These are phyloP conservation scores for Bergia sp. DNA, from an alignment of 92 coral and sea anemone genomes.

Conservation along the genomic window DNA sequence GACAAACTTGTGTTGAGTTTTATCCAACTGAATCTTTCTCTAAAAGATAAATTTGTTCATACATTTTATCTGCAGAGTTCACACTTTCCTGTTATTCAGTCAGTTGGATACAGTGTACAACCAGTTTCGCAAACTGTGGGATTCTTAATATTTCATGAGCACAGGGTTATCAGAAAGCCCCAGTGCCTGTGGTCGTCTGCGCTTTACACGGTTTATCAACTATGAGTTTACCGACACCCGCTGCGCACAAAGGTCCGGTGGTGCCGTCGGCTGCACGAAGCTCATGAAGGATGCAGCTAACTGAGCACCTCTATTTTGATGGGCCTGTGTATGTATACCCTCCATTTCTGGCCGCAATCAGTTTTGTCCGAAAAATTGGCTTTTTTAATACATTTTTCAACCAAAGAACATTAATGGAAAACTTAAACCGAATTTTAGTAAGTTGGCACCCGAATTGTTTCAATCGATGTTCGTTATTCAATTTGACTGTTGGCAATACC, in stretches of 20 bases:
- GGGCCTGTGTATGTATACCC: neutral
- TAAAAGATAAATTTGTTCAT: neutral
- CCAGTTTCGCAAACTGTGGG: conserved; percentile 5
- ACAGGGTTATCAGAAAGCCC: neutral
- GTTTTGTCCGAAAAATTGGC: too few species aligned
- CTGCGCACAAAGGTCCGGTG: neutral
- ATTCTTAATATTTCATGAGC: conserved; percentile 29
- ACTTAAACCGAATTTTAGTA: too few species aligned
- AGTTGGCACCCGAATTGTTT: too few species aligned
- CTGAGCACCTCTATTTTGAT: neutral
- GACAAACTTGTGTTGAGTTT: neutral
- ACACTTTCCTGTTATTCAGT: neutral
- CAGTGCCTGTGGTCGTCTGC: neutral
- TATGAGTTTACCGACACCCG: conserved; percentile 3
- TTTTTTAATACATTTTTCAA: too few species aligned
- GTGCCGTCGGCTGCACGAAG: neutral
- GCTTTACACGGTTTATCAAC: conserved; percentile 8
- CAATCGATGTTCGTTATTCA: too few species aligned
- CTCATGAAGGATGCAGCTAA: neutral
- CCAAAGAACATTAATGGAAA: too few species aligned
- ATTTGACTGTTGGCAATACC: too few species aligned
- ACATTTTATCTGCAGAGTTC: neutral
- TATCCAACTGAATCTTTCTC: conserved; percentile 16
- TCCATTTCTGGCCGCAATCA: too few species aligned
- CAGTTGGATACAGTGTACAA: conserved; percentile 29